phyloP scores from a whole-genome alignment of 2,888 invertebrate species.

The Candidula unifasciata region DNA sequence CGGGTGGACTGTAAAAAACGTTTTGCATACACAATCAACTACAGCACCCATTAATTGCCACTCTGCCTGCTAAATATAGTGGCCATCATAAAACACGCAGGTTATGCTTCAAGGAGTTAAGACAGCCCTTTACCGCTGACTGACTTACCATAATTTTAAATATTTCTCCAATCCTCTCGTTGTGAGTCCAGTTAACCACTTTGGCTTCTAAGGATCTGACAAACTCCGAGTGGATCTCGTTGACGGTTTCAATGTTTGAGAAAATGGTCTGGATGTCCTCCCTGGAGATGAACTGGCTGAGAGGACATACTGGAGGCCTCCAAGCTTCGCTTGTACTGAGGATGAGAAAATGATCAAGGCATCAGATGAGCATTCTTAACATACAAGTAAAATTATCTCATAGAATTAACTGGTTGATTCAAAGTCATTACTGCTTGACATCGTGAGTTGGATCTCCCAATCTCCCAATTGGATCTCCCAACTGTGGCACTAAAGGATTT shows the following conservation, averaged over 20 bases:
- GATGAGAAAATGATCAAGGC: background rate
- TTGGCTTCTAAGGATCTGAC: conserved; percentile 83
- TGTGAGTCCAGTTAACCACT: conserved; percentile 67
- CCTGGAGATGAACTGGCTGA: conserved; percentile 90
- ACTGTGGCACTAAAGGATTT: too few relatives aligned
- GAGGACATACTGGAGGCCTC: conserved; percentile 91
- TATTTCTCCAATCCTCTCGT: conserved; percentile 87
- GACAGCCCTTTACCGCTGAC: background rate
- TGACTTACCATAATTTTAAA: conserved; percentile 87
- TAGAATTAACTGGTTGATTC: background rate
- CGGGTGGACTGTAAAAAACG: too few relatives aligned
- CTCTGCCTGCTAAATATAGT: too few relatives aligned
- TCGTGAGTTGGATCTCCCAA: too few relatives aligned
- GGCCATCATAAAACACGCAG: too few relatives aligned
- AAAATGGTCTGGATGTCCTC: conserved; percentile 94
- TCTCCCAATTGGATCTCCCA: too few relatives aligned
- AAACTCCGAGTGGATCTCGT: conserved; percentile 89
- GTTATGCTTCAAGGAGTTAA: background rate
- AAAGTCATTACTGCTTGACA: too few relatives aligned
- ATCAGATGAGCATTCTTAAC: background rate
- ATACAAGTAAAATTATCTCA: background rate
- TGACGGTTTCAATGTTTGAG: conserved; percentile 88
- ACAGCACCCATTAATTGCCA: too few relatives aligned
- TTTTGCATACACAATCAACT: too few relatives aligned
- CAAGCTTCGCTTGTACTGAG: conserved; percentile 92